Conservation (phyloP, 2,797 vertebrate species). For the Phalanger gymnotis region DNA sequence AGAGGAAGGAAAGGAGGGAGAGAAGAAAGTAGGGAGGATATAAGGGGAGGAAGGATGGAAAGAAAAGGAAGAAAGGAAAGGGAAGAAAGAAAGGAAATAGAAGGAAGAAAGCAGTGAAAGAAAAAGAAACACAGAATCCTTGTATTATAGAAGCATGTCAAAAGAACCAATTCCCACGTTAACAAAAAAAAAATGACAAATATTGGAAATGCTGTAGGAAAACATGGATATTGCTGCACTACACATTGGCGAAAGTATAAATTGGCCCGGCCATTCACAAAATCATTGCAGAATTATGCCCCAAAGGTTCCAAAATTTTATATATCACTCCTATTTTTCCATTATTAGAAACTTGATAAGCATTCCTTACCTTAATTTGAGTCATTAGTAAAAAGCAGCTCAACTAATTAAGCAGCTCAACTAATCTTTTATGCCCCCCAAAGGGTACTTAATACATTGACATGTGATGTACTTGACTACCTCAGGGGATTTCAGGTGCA, state of each 20-base stretch:
- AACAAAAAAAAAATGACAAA: background rate
- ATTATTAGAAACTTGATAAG: background rate
- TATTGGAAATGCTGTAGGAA: background rate
- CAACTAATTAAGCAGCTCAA: background rate
- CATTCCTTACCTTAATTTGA: background rate
- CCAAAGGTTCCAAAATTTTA: background rate
- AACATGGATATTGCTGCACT: background rate
- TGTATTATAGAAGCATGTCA: background rate
- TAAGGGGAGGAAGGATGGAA: background rate
- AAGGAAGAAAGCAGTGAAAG: background rate
- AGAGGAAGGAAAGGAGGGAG: background rate
- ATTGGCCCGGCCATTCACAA: background rate
- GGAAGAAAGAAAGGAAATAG: background rate
- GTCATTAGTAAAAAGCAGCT: background rate
- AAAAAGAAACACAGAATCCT: background rate
- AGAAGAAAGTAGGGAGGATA: too few species aligned
- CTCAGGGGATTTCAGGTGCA: background rate
- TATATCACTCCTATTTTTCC: background rate
- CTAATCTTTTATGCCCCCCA: background rate
- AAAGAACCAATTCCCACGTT: background rate
- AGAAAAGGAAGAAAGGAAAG: background rate
- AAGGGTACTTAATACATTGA: background rate
- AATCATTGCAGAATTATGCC: background rate
- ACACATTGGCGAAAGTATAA: background rate
- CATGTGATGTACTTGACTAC: background rate